Conservation (phyloP, 2,888 invertebrate species). For the Aphodius sticticus region DNA sequence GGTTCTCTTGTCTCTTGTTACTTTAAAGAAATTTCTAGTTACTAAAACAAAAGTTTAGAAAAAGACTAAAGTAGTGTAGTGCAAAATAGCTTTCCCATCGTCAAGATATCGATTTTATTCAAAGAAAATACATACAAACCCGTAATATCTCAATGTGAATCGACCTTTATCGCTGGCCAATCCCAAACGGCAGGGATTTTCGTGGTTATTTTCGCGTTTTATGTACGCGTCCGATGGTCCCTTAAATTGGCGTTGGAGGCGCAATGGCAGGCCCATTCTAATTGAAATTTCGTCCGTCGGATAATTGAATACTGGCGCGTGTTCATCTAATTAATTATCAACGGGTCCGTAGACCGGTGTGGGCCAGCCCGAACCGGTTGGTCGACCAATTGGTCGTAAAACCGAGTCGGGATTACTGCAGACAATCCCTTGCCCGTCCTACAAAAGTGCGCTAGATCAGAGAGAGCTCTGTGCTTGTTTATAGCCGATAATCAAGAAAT, state of each 20-base stretch:
- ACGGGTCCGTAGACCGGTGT: background rate
- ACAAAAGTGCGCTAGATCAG: too few relatives aligned
- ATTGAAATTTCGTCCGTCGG: constrained; percentile 18
- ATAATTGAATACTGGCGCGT: constrained; percentile 21
- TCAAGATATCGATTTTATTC: too few relatives aligned
- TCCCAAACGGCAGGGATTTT: background rate
- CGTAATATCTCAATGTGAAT: too few relatives aligned
- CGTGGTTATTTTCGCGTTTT: background rate
- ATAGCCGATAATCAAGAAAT: too few relatives aligned
- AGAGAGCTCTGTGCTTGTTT: too few relatives aligned
- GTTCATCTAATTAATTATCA: constrained; percentile 23
- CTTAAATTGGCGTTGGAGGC: background rate
- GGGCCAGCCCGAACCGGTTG: background rate
- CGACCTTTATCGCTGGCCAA: too few relatives aligned
- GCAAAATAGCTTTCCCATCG: too few relatives aligned
- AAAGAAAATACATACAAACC: too few relatives aligned
- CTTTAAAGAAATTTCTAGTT: too few relatives aligned
- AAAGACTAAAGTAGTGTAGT: too few relatives aligned
- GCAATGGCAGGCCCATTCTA: background rate
- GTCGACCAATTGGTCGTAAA: background rate
- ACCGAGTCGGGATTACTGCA: background rate
- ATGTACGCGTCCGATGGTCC: constrained; percentile 10
- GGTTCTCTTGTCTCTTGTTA: too few relatives aligned
- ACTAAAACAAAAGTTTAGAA: too few relatives aligned
- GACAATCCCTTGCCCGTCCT: background rate